Base-by-base conservation (phyloP, 2,888 invertebrate species). In the Thera obeliscata region DNA sequence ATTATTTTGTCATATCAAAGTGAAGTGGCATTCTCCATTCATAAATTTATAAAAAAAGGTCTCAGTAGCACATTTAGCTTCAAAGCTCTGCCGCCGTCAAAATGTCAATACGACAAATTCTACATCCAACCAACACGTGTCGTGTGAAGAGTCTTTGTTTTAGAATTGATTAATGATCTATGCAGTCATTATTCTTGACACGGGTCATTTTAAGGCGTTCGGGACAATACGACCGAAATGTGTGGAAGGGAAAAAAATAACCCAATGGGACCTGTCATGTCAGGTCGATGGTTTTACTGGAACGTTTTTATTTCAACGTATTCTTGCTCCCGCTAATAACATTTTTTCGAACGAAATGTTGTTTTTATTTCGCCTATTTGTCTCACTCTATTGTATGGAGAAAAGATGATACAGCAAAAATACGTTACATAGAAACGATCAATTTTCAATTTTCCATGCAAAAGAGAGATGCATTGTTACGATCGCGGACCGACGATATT, bases 141-240 rank as follows among this genome's bases (percentile, higher is more conserved):
- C 59, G 22, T 22, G 22, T 22, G 5, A 52, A 41, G n/a, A 22
- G n/a, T 35, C 56, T 57, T 69, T 66, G 66, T 69, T 69, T 69
- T 56, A 58, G 50, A 71, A 56, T 67, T 72, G 74, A 74, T 74
- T 74, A 68, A 74, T 69, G 74, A 67, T 46, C 36, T 54, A 11
- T 12, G 46, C 46, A 33, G 48, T 35, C 46, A 36, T 52, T 41
- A 50, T 46, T 35, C 36, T 61, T 48, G 12, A 46, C 36, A 59
- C n/a, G 59, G 69, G 69, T 63, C 59, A 69, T 62, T 58, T 64
- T 2, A 60, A 50, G 57, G 61, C 3, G 43, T 41, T 35, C 33
- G 35, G 52, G 58, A 66, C 69, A 69, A 60, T 57, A 22, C 12
- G 35, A 48, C 52, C 11, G 50, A 59, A 63, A 64, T 69, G 64